A percentile compares a stretch with the other conserved stretches of the same genome.
phyloP scores from a whole-genome alignment of 2,888 invertebrate species.

The Hoplodrina blanda region DNA sequence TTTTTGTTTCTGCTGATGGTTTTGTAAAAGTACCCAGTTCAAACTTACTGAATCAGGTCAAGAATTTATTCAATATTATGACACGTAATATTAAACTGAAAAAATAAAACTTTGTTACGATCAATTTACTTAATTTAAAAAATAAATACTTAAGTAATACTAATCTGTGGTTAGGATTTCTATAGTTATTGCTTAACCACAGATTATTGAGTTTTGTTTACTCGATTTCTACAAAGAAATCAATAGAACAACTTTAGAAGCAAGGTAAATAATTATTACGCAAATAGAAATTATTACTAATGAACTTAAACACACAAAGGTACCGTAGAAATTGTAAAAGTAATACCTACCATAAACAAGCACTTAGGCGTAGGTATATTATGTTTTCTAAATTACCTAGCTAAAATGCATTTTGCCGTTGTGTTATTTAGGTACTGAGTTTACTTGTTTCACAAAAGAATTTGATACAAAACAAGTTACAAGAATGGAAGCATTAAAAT shows the following conservation, averaged over 20 bases:
- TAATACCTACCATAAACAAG: neutral
- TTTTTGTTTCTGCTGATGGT: slow-evolving; percentile 6
- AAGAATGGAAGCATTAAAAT: slow-evolving; percentile 37
- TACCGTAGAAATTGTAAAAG: neutral
- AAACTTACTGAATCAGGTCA: neutral
- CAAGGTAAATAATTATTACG: slow-evolving; percentile 17
- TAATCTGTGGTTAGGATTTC: slow-evolving; percentile 44
- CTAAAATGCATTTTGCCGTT: neutral
- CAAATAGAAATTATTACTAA: slow-evolving; percentile 8
- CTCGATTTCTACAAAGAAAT: slow-evolving; percentile 42
- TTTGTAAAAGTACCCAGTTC: no score
- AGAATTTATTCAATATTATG: slow-evolving; percentile 1
- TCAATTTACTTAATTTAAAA: slow-evolving; percentile 9
- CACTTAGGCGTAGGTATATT: neutral
- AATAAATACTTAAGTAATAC: slow-evolving; percentile 9
- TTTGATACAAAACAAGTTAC: slow-evolving; percentile 12
- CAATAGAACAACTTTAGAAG: neutral
- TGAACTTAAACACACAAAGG: neutral
- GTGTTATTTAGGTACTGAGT: neutral
- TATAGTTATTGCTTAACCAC: slow-evolving; percentile 45
- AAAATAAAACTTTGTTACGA: slow-evolving; percentile 17
- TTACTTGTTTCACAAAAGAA: slow-evolving; percentile 3
- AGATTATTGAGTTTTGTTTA: slow-evolving; percentile 29
- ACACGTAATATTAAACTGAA: slow-evolving; percentile 5
- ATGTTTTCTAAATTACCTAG: no score